Percentiles rank a stretch among this genome's conserved stretches.
Evolutionary conservation across 2,797 vertebrate genomes (phyloP).

Genomic region (Mormyrus proboscirostris): DNA sequence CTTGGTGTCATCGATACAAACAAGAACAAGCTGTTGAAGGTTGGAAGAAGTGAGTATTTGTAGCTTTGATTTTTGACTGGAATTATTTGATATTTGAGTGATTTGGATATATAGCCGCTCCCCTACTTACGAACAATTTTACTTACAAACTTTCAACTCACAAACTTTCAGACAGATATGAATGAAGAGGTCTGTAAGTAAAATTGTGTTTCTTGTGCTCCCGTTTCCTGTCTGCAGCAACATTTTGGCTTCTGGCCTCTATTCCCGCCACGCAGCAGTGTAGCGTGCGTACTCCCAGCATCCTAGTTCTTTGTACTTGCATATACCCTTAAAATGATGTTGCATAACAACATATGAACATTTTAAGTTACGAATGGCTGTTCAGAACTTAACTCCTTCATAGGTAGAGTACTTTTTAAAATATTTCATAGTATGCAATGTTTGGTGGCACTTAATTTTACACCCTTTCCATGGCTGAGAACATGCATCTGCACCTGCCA

Average conservation of each 20-base stretch:
- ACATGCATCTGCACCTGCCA: background rate
- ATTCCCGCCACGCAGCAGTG: background rate
- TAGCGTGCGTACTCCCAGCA: background rate
- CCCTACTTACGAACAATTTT: background rate
- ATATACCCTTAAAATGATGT: background rate
- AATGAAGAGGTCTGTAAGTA: background rate
- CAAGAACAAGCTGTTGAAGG: constrained; percentile 13
- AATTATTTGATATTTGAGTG: background rate
- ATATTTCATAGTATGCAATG: background rate
- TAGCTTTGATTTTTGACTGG: background rate
- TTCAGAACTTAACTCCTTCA: background rate
- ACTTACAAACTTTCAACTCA: background rate
- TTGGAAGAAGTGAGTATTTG: constrained; percentile 42
- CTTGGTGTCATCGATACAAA: constrained; percentile 21
- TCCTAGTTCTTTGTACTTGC: background rate
- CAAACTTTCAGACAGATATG: background rate
- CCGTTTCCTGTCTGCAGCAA: background rate
- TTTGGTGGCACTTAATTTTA: constrained; percentile 18
- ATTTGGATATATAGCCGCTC: background rate
- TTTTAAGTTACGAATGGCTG: no score
- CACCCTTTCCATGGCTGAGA: background rate
- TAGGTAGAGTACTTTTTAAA: background rate
- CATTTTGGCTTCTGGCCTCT: background rate
- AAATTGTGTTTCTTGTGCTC: background rate
- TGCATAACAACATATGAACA: background rate